Evolutionary conservation across 2,888 invertebrate species (phyloP), one percentile per base, ranked within the genome.

Genomic region (Ichneumoninae sp.): DNA sequence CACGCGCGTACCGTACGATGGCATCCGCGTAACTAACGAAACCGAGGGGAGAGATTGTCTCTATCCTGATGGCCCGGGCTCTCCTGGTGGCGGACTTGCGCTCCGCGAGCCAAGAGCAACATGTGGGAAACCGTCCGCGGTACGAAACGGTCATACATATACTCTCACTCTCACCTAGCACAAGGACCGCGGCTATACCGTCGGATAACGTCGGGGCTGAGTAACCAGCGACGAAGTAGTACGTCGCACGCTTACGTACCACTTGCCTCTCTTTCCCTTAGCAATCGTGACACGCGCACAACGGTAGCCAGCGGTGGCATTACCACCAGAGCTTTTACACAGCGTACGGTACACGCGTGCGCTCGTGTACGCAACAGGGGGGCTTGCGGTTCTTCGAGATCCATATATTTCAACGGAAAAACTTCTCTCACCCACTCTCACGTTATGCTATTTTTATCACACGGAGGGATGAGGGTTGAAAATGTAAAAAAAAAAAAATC

Each of bases 81-180:
- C 81, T 83, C 90, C 91, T 90, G 90, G 85, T 70, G 66, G 90
- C 91, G 90, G 92, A 92, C 93, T 92, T 93, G 93, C 93, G 93
- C 93, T 90, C 90, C 91, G 90, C 90, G 91, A 89, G 87, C 91
- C 87, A 92, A 89, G 92, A 93, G 93, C 93, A 93, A 93, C 93
- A 93, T 93, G 93, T 93, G 93, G 93, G 89, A 92, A 85, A 89
- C 87, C 89, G 89, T 89, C 86, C 86, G 82, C 86, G 82, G 80
- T 87, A 81, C 82, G 81, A 87, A 85, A 87, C 88, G 88, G 50
- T 36, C 22, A 13, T 75, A 69, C 69, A 36, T 40, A 50, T 47
- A 50, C 40, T 62, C 66, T 26, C 57, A 13, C 57, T 57, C 57
- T 26, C 57, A 57, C 26, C 57, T 26, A 62, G 47, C 47, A 50